Conservation (phyloP, 2,797 vertebrate genomes). For the Sphaeramia orbicularis region DNA sequence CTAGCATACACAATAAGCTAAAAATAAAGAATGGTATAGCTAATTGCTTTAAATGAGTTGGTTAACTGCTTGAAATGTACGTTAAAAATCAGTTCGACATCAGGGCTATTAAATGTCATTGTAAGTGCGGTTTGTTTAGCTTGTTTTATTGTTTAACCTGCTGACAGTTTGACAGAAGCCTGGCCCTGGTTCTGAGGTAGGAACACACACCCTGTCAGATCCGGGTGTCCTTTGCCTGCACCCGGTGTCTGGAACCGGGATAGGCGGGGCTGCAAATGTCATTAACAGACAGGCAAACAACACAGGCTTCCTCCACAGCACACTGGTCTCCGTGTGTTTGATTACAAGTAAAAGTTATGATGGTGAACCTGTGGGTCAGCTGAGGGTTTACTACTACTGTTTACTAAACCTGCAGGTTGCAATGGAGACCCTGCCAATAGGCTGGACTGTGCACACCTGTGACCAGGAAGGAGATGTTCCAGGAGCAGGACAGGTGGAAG, state of each 20-base stretch:
- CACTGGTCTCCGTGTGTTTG: no score
- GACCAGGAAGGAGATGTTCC: slow-evolving; percentile 32
- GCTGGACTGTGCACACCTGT: slow-evolving; percentile 51
- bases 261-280: background rate
- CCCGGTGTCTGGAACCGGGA: slow-evolving; percentile 45
- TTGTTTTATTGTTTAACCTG: background rate
- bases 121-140: background rate
- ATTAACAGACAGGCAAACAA: background rate
- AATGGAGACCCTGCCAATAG: slow-evolving; percentile 60
- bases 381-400: background rate
- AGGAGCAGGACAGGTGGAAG: slow-evolving; percentile 20
- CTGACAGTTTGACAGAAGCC: accelerated
- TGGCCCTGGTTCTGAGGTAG: background rate
- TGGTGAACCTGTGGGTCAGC: no score
- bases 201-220: slow-evolving; percentile 52
- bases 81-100: no score
- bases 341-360: background rate
- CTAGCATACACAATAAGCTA: no score
- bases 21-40: no score
- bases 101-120: background rate
- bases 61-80: background rate
- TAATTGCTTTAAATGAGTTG: background rate
- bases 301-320: background rate
- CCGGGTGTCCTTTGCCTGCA: slow-evolving; percentile 63
- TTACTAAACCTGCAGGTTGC: slow-evolving; percentile 20